phyloP scores from a whole-genome alignment of 2,113 vertebrate species.

The Merops nubicus region DNA sequence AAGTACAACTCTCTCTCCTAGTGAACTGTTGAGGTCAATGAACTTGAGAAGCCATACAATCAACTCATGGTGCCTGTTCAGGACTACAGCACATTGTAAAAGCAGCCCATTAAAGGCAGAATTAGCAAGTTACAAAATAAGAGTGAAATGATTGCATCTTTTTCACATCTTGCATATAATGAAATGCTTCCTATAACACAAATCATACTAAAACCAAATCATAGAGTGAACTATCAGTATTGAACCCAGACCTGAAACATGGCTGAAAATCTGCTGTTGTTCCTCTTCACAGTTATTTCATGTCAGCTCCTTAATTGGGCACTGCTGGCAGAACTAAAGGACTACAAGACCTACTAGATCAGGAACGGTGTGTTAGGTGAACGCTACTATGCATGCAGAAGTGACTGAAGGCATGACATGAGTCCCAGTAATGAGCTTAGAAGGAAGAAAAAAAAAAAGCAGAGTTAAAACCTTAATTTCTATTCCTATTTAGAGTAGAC shows the following conservation, averaged over 20 bases:
- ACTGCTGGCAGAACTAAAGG: not conserved
- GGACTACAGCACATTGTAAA: not conserved
- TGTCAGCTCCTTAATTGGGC: not conserved
- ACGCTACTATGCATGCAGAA: not conserved
- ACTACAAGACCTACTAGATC: not conserved
- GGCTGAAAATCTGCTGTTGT: not conserved
- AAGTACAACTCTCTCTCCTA: not conserved
- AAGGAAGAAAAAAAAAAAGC: not conserved
- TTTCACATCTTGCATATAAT: not conserved
- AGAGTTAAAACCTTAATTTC: not conserved
- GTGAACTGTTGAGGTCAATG: not conserved
- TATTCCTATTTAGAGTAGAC: not conserved
- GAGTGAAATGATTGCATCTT: not conserved
- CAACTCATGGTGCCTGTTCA: not conserved
- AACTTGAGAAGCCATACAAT: not conserved
- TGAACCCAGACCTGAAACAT: not conserved
- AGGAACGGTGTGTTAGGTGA: not conserved
- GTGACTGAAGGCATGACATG: not conserved
- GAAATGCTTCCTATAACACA: not conserved
- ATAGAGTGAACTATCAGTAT: not conserved
- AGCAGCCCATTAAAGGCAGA: not conserved
- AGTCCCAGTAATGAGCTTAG: not conserved
- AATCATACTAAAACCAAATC: not conserved
- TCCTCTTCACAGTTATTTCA: not conserved
- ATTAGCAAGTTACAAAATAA: not conserved